Base-by-base conservation (phyloP, 2,797 vertebrate species). In the Australoheros facetus region DNA sequence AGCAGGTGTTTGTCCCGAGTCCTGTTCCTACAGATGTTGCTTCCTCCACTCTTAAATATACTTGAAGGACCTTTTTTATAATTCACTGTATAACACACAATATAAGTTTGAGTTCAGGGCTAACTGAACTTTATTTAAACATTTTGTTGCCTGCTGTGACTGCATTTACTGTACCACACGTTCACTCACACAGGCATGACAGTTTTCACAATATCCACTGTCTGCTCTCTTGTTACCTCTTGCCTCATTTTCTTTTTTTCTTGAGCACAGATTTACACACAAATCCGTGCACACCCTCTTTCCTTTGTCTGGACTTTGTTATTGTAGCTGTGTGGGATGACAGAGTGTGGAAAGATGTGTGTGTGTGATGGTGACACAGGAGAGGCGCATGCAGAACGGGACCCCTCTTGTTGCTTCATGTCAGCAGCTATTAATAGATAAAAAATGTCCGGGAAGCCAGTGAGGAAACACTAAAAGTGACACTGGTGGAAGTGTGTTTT, bases 251-350 rank as follows among this genome's bases (percentile, higher is more conserved):
- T 59, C 54, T 56, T 59, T 58, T 57, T 48, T 62, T 26, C 23
- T 74, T 72, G 7, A 73, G 26, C 69, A 57, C 57, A 54, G 56
- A 69, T 48, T 21, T 55, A 7, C 70, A 51, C 73, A 78, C 60
- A 73, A 5, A 69, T 6, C 23, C n/a, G 23, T 12, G 14, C 54
- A 21, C 7, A 4, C 32, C 23, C 9, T 17, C 37, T 79, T 75
- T 71, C 54, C 57, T 72, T 86, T 79, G 48, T 85, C 77, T 64
- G 37, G 73, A 57, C 77, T 56, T 75, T 91, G 86, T 93, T 93
- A 82, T 78, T 56, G 51, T 91, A 88, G 90, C 88, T 92, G 88
- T 84, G 86, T 42, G 32, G 17, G 55, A 37, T 66, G 80, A 66
- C 57, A 74, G 30, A 71, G 74, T 56, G 73, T 32, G 54, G 10